phyloP scores from a whole-genome alignment of 2,113 vertebrate genomes.

The Dipodomys stephensi region DNA sequence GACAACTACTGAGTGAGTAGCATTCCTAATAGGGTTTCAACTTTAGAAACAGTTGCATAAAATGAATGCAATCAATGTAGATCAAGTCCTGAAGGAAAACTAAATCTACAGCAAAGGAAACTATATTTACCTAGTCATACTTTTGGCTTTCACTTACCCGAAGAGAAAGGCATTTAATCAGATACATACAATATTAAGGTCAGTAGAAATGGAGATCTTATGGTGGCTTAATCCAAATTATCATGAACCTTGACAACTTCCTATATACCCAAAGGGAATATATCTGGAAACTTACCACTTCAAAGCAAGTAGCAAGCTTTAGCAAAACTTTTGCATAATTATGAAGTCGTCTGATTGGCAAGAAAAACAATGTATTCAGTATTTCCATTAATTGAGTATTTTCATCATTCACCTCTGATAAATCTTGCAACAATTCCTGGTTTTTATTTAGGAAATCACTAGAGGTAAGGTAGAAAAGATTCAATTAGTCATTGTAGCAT shows the following conservation, averaged over 20 bases:
- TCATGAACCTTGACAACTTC: constrained; percentile 16
- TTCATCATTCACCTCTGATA: constrained; percentile 92
- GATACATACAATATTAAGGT: constrained; percentile 25
- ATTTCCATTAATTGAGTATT: constrained; percentile 89
- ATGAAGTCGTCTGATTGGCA: constrained; percentile 92
- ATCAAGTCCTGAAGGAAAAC: neutral
- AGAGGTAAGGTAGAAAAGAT: constrained; percentile 41
- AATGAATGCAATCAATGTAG: constrained; percentile 8
- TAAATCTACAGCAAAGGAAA: constrained; percentile 17
- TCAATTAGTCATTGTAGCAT: constrained; percentile 23
- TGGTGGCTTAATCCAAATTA: neutral
- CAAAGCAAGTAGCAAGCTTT: constrained; percentile 96
- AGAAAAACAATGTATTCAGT: constrained; percentile 92
- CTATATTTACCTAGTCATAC: neutral
- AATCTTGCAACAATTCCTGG: constrained; percentile 91
- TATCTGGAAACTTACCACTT: constrained; percentile 90
- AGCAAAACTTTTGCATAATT: constrained; percentile 94
- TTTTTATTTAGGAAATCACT: constrained; percentile 96
- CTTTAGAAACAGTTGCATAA: constrained; percentile 13
- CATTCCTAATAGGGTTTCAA: neutral
- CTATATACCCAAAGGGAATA: neutral
- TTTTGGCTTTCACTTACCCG: neutral
- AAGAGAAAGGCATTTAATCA: constrained; percentile 55
- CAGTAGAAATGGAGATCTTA: neutral
- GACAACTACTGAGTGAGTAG: neutral